These are phyloP conservation scores for Potorous gilbertii DNA, from an alignment of 2,797 vertebrate species.

Conservation along the genomic window DNA sequence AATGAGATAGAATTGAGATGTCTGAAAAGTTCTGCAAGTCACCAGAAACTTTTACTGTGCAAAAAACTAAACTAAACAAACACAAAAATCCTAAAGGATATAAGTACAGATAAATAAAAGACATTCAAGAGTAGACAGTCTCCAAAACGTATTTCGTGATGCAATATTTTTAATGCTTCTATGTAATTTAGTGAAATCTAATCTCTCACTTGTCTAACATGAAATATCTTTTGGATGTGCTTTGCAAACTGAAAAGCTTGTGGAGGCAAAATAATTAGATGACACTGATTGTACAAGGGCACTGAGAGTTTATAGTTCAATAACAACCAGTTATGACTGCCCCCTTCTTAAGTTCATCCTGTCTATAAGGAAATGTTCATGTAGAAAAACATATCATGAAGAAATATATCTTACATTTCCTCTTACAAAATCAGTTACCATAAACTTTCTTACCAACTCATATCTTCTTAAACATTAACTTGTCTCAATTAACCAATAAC, in stretches of 20 bases:
- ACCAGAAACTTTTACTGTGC: not conserved
- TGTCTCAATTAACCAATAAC: not conserved
- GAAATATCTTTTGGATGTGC: not conserved
- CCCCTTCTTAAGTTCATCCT: not conserved
- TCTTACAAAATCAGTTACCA: not conserved
- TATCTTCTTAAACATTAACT: not conserved
- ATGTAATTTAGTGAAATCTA: not conserved
- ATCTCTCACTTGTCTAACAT: not conserved
- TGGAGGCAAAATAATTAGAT: not conserved
- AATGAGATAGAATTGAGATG: not conserved
- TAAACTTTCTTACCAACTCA: not conserved
- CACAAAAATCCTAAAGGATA: not conserved
- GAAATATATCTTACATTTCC: not conserved
- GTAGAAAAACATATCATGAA: not conserved
- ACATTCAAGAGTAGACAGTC: not conserved
- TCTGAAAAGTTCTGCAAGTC: not conserved
- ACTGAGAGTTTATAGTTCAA: not conserved
- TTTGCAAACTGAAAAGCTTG: not conserved
- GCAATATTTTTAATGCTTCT: not conserved
- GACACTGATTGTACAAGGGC: not conserved
- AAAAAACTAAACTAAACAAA: not conserved
- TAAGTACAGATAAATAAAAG: not conserved
- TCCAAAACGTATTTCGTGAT: not conserved
- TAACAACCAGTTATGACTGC: not conserved
- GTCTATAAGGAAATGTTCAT: not conserved